Percentiles rank a stretch among this genome's conserved stretches.
Evolutionary conservation across 2,113 vertebrate genomes (phyloP).

Genomic region (Noctilio leporinus): DNA sequence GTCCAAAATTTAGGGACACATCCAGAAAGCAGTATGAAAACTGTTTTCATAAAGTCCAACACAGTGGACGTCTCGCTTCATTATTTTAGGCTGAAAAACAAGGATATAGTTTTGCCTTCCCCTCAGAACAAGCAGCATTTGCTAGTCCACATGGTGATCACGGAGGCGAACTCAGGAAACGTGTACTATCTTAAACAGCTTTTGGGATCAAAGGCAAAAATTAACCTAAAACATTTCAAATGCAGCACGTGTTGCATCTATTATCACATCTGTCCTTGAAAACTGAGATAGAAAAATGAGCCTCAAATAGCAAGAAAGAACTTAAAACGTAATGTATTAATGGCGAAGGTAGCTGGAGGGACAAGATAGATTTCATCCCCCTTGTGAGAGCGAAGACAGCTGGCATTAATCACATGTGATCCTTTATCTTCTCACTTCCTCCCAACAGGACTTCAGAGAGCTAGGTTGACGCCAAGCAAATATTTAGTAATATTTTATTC

Average conservation of each 20-base stretch:
- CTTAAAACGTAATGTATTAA: background rate
- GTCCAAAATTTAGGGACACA: background rate
- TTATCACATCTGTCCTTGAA: slow-evolving; percentile 64
- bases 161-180: background rate
- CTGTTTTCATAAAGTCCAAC: rapidly evolving
- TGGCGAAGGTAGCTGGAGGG: background rate
- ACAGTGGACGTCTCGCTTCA: background rate
- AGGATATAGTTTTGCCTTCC: background rate
- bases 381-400: slow-evolving; percentile 33
- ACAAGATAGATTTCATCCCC: background rate
- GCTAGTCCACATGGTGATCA: rapidly evolving
- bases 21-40: background rate
- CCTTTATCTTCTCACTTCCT: slow-evolving; percentile 53
- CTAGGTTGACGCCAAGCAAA: slow-evolving; percentile 38
- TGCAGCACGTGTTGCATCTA: background rate
- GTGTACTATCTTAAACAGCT: background rate
- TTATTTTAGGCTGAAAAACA: background rate
- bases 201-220: background rate
- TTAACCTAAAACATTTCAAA: slow-evolving; percentile 8
- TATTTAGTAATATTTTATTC: background rate
- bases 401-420: slow-evolving; percentile 31
- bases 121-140: rapidly evolving
- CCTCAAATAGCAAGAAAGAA: slow-evolving; percentile 8
- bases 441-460: slow-evolving; percentile 47
- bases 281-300: slow-evolving; percentile 45